A percentile compares a stretch with the other conserved stretches of the same genome.
Conservation (phyloP, 2,888 invertebrate species). For the Hirtodrosophila confusa region DNA sequence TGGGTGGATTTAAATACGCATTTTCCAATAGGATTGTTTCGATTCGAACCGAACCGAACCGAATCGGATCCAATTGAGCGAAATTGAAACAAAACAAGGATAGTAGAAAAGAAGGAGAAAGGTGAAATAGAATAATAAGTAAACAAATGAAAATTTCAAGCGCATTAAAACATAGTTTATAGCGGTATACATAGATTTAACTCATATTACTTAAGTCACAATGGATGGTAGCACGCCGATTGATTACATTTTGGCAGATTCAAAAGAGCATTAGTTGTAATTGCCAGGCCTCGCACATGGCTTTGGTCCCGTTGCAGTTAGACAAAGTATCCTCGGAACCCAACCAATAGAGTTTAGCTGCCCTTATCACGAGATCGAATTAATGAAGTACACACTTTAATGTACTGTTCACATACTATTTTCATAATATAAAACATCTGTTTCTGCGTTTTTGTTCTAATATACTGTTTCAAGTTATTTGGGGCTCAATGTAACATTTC, state of each 20-base stretch:
- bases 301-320: slow-evolving; percentile 12
- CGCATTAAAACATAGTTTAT: slow-evolving; percentile 63
- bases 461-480: too few relatives aligned
- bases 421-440: too few relatives aligned
- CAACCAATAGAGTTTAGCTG: slow-evolving; percentile 4
- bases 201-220: slow-evolving; percentile 32
- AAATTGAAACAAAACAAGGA: slow-evolving; percentile 22
- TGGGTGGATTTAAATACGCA: slow-evolving; percentile 8
- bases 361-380: too few relatives aligned
- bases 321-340: slow-evolving; percentile 5
- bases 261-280: slow-evolving; percentile 9
- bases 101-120: slow-evolving; percentile 71
- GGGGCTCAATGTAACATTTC: too few relatives aligned
- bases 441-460: too few relatives aligned
- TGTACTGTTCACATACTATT: too few relatives aligned
- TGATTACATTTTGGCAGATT: slow-evolving; percentile 1
- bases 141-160: slow-evolving; percentile 59
- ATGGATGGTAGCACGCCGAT: slow-evolving; percentile 16
- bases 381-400: too few relatives aligned
- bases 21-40: slow-evolving; percentile 37
- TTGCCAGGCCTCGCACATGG: slow-evolving; percentile 4
- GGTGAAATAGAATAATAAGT: slow-evolving; percentile 77
- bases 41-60: too few relatives aligned
- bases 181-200: slow-evolving; percentile 52
- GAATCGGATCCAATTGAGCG: slow-evolving; percentile 1